A percentile compares a stretch with the other conserved stretches of the same genome.
Evolutionary conservation across 2,797 vertebrate species (phyloP).

Genomic region (Nothura maculosa): DNA sequence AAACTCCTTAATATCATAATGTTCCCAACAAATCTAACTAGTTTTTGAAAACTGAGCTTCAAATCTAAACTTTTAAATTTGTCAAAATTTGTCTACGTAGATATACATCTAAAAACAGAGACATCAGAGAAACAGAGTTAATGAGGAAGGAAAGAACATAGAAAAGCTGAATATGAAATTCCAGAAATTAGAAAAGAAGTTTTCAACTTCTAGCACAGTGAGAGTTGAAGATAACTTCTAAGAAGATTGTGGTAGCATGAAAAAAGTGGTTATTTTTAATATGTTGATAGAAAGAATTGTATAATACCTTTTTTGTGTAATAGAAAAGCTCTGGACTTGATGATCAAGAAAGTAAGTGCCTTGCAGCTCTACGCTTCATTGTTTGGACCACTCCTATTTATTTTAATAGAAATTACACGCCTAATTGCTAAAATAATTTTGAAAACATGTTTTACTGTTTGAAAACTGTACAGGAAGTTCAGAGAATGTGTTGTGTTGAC

Average conservation of each 20-base stretch:
- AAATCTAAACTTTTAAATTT: background rate
- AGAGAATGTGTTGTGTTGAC: slow-evolving; percentile 27
- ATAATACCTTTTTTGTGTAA: slow-evolving; percentile 15
- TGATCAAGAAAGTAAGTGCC: background rate
- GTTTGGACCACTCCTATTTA: slow-evolving; percentile 1
- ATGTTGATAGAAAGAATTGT: slow-evolving; percentile 42
- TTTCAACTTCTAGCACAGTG: background rate
- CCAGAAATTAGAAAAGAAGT: background rate
- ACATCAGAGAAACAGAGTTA: background rate
- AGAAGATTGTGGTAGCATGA: background rate
- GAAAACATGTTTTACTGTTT: slow-evolving; percentile 44
- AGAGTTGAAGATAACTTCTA: slow-evolving; percentile 22
- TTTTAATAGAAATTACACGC: slow-evolving; percentile 46
- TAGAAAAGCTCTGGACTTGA: background rate
- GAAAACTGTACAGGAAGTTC: slow-evolving; percentile 27
- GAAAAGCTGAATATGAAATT: background rate
- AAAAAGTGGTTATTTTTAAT: background rate
- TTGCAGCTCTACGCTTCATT: background rate
- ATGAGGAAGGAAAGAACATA: background rate
- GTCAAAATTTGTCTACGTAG: background rate
- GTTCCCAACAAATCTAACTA: background rate
- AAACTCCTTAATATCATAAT: background rate
- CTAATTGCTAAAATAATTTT: slow-evolving; percentile 35
- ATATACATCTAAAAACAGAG: background rate
- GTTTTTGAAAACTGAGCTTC: background rate